Evolutionary conservation across 2,797 vertebrate genomes (phyloP).

Genomic region (Microctenopoma lineatum): DNA sequence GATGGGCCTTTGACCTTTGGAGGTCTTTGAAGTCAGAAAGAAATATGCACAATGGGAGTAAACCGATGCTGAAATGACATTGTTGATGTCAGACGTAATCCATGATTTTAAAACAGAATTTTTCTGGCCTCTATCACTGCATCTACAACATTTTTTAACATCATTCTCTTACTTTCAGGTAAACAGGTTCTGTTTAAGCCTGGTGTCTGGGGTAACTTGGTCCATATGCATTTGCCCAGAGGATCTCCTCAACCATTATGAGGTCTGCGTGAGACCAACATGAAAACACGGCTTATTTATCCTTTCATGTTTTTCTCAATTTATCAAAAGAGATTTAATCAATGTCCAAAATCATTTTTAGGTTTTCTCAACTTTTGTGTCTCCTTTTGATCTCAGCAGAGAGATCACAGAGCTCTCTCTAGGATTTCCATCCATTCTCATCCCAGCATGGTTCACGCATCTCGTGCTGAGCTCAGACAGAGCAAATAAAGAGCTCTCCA

Average conservation of each 20-base stretch:
- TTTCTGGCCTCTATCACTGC: too few relatives aligned
- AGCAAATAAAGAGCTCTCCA: conserved; percentile 5
- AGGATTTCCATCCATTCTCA: neutral
- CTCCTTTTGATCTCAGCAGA: conserved; percentile 1
- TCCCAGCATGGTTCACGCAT: conserved; percentile 1
- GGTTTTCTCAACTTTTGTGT: neutral
- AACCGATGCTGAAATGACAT: too few relatives aligned
- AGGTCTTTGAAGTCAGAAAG: too few relatives aligned
- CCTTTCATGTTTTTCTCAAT: neutral
- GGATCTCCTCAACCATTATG: neutral
- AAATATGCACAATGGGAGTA: too few relatives aligned
- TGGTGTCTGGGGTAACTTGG: too few relatives aligned
- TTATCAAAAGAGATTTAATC: neutral
- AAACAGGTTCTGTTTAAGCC: too few relatives aligned
- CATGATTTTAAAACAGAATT: too few relatives aligned
- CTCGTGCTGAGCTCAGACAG: neutral
- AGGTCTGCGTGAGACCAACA: neutral
- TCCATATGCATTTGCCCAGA: too few relatives aligned
- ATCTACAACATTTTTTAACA: too few relatives aligned
- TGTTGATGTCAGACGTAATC: too few relatives aligned
- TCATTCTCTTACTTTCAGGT: too few relatives aligned
- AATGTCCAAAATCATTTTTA: neutral
- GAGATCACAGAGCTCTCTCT: conserved; percentile 5
- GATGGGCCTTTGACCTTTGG: too few relatives aligned
- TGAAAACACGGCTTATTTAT: neutral